A percentile compares a stretch with the other conserved stretches of the same genome.
phyloP scores from a whole-genome alignment of 2,797 vertebrate genomes.

The Catamblyrhynchus diadema region DNA sequence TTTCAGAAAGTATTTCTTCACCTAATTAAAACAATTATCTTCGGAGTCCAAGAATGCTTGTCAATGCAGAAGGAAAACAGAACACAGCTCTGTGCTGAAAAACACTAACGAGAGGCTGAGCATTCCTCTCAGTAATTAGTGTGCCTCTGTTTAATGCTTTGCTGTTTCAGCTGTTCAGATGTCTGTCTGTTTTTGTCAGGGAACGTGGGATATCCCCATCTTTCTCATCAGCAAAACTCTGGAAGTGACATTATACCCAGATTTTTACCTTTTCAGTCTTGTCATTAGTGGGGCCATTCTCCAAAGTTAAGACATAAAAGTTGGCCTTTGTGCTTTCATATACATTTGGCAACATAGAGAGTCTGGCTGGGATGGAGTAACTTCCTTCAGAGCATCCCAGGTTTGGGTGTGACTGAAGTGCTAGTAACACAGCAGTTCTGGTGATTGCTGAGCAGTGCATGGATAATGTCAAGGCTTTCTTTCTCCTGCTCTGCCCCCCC shows the following conservation, averaged over 20 bases:
- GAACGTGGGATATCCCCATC: background rate
- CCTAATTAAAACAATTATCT: conserved; percentile 35
- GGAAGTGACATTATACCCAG: background rate
- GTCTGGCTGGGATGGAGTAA: background rate
- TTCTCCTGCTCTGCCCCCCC: background rate
- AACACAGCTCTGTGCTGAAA: background rate
- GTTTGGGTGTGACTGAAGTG: background rate
- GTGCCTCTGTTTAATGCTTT: background rate
- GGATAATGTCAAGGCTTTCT: rapidly evolving
- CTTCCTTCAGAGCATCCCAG: background rate
- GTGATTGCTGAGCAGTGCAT: background rate
- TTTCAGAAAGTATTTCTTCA: background rate
- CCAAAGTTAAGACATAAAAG: background rate
- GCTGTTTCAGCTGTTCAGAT: background rate
- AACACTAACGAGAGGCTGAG: background rate
- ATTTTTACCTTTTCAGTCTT: background rate
- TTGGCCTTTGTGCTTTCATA: background rate
- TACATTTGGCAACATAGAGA: background rate
- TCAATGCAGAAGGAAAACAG: background rate
- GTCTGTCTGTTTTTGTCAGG: background rate
- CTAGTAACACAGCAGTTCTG: background rate
- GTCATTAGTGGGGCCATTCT: background rate
- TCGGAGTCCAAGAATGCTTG: background rate
- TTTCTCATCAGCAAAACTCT: background rate
- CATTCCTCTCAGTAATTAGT: background rate